Percentiles rank a stretch among this genome's conserved stretches.
Conservation (phyloP, 2,888 invertebrate species). For the Platycnemis pennipes region DNA sequence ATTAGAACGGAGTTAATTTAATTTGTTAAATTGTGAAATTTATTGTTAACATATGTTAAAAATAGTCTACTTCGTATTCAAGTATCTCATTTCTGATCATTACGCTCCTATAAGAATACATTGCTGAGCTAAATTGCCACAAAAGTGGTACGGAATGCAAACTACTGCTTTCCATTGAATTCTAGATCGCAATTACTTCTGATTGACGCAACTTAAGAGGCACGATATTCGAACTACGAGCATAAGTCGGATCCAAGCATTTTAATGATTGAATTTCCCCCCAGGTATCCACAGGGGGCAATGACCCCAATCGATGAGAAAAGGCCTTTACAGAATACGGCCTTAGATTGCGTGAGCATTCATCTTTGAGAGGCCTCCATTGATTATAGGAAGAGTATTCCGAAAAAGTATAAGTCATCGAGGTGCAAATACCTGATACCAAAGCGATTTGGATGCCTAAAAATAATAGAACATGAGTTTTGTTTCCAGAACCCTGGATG, state of each 20-base stretch:
- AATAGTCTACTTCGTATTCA: neutral
- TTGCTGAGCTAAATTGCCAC: neutral
- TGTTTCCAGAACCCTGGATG: neutral
- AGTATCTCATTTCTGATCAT: neutral
- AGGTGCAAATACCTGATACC: neutral
- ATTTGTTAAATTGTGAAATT: too few species aligned
- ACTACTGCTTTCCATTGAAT: neutral
- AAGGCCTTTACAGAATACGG: neutral
- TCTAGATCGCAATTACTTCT: neutral
- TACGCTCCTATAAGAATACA: neutral
- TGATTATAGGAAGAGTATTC: neutral
- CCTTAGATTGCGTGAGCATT: neutral
- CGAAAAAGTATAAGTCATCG: neutral
- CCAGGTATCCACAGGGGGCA: constrained; percentile 5
- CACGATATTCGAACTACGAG: neutral
- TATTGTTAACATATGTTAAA: too few species aligned
- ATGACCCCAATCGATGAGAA: constrained; percentile 18
- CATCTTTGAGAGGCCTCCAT: neutral
- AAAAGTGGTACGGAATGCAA: neutral
- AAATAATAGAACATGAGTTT: neutral
- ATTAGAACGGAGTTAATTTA: too few species aligned
- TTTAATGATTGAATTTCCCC: constrained; percentile 12
- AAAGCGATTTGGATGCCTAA: neutral
- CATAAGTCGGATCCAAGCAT: neutral
- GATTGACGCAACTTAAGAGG: neutral